These are phyloP conservation scores for Aphelocoma californica DNA, from an alignment of 2,797 vertebrate genomes.

Conservation along the genomic window DNA sequence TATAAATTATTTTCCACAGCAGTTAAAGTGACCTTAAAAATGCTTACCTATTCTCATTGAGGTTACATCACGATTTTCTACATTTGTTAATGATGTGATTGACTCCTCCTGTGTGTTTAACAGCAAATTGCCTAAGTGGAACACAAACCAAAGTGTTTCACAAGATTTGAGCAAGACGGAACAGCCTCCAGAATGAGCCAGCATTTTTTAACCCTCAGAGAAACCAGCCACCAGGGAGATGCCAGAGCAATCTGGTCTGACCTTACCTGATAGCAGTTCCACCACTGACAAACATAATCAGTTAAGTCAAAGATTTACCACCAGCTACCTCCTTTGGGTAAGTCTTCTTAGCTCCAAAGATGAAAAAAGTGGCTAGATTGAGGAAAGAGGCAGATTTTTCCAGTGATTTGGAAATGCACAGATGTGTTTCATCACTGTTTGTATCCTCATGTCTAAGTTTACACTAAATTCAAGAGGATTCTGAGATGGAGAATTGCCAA, in stretches of 20 bases:
- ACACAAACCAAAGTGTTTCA: background rate
- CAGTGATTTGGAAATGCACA: background rate
- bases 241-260: background rate
- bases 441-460: background rate
- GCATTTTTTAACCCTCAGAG: background rate
- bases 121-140: background rate
- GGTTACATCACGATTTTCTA: background rate
- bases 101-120: background rate
- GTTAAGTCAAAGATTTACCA: background rate
- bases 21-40: background rate
- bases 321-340: background rate
- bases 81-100: background rate
- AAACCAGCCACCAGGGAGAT: background rate
- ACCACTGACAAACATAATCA: background rate
- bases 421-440: accelerated
- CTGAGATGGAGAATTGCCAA: background rate
- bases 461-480: background rate
- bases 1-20: background rate
- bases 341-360: background rate
- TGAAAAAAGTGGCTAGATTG: background rate
- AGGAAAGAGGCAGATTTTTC: background rate
- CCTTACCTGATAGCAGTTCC: background rate
- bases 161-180: background rate
- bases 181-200: background rate
- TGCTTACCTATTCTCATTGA: background rate